These are phyloP conservation scores for Syrista parreyssii DNA, from an alignment of 2,888 invertebrate species.

Conservation along the genomic window DNA sequence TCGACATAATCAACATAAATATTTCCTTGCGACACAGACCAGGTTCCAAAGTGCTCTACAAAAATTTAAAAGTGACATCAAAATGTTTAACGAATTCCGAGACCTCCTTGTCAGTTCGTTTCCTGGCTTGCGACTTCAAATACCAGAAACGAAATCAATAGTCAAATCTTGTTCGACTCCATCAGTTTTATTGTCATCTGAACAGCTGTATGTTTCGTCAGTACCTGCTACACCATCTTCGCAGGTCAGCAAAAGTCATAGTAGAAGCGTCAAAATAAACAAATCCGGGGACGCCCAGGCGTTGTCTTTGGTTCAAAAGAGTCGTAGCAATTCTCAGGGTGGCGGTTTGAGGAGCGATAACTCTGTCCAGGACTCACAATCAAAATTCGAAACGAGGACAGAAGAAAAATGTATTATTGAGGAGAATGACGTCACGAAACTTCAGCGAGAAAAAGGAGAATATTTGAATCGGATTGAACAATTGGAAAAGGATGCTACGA, in stretches of 20 bases:
- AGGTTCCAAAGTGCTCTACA: background rate
- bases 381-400: background rate
- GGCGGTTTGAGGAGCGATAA: no score
- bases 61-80: background rate
- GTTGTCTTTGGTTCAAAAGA: no score
- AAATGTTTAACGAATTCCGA: background rate
- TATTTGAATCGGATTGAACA: background rate
- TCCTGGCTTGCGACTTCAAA: background rate
- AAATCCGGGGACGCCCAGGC: no score
- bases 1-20: background rate
- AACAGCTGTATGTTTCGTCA: background rate
- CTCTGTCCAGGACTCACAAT: no score
- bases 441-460: background rate
- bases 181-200: background rate
- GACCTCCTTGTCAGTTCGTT: background rate
- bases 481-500: background rate
- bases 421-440: background rate
- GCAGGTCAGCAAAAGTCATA: no score
- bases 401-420: background rate
- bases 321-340: no score
- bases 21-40: background rate
- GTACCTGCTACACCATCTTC: no score
- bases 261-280: no score
- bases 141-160: background rate
- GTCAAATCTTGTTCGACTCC: background rate